These are phyloP conservation scores for Onychomys arenicola DNA, from an alignment of 2,797 vertebrate species.

Conservation along the genomic window DNA sequence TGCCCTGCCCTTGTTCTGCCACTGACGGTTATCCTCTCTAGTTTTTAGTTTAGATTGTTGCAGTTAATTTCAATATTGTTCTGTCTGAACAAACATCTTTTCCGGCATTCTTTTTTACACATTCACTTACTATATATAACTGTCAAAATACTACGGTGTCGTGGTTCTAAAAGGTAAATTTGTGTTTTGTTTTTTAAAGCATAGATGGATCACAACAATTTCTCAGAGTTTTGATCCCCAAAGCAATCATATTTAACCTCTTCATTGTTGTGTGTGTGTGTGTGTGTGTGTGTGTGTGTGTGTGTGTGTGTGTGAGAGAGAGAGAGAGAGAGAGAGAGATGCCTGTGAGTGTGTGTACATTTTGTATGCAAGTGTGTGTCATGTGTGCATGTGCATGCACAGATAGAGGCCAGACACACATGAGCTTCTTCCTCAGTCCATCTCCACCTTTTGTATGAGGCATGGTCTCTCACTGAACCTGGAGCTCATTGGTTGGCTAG, in stretches of 20 bases:
- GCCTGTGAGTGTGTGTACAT: not conserved
- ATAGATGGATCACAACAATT: not conserved
- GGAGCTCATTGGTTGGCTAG: not conserved
- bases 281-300: no score
- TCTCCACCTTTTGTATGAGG: not conserved
- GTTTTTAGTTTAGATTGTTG: not conserved
- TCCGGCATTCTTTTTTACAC: not conserved
- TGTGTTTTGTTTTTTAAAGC: not conserved
- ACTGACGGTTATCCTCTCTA: not conserved
- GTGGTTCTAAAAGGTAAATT: not conserved
- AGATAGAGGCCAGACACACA: not conserved
- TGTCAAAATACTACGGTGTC: not conserved
- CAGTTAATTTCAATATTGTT: slow-evolving; percentile 16
- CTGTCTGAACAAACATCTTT: not conserved
- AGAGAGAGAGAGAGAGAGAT: no score
- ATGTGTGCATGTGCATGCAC: not conserved
- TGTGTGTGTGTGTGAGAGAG: no score
- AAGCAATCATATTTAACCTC: not conserved
- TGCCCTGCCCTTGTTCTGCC: not conserved
- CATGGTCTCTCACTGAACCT: not conserved
- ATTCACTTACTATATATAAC: not conserved
- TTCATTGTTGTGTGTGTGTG: not conserved
- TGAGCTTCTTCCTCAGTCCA: not conserved
- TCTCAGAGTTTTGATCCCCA: not conserved
- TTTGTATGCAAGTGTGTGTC: not conserved